Evolutionary conservation across 1,140 invertebrate genomes (phyloP).

Genomic region (Drosophila auraria): DNA sequence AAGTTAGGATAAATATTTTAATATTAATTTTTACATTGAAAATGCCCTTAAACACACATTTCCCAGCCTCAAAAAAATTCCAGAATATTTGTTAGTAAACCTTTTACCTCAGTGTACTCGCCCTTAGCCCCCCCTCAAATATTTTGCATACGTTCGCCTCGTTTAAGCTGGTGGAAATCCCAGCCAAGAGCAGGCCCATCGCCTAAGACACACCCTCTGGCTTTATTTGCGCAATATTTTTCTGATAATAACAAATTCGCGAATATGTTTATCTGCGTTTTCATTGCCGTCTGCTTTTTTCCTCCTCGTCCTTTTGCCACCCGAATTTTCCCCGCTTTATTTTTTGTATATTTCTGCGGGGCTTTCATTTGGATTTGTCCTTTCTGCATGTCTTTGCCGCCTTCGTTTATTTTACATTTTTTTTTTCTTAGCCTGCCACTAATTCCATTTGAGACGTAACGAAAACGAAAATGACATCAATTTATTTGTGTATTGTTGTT

Average conservation of each 20-base stretch:
- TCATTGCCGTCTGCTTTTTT: slow-evolving; percentile 67
- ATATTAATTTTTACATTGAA: neutral
- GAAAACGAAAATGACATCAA: slow-evolving; percentile 83
- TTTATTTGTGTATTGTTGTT: slow-evolving; percentile 78
- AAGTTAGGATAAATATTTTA: too few species aligned
- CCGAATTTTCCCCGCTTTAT: slow-evolving; percentile 11
- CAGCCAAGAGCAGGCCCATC: slow-evolving; percentile 8
- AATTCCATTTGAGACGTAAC: slow-evolving; percentile 82
- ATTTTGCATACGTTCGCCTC: slow-evolving; percentile 64
- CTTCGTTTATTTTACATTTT: slow-evolving; percentile 18
- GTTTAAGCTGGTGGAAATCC: slow-evolving; percentile 43
- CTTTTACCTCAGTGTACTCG: neutral
- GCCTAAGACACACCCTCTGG: slow-evolving; percentile 27
- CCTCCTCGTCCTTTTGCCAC: neutral
- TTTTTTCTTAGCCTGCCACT: slow-evolving; percentile 57
- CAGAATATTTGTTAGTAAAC: neutral
- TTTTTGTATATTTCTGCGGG: slow-evolving; percentile 41
- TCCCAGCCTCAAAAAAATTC: too few species aligned
- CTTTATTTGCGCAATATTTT: slow-evolving; percentile 81
- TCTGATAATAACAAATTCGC: slow-evolving; percentile 83
- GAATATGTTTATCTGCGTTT: slow-evolving; percentile 83
- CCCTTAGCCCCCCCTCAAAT: slow-evolving; percentile 11
- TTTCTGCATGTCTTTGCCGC: slow-evolving; percentile 23
- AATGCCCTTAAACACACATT: neutral
- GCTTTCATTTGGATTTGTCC: slow-evolving; percentile 62